Evolutionary conservation across 2,113 vertebrate species (phyloP).

Genomic region (Callopanchax toddi): DNA sequence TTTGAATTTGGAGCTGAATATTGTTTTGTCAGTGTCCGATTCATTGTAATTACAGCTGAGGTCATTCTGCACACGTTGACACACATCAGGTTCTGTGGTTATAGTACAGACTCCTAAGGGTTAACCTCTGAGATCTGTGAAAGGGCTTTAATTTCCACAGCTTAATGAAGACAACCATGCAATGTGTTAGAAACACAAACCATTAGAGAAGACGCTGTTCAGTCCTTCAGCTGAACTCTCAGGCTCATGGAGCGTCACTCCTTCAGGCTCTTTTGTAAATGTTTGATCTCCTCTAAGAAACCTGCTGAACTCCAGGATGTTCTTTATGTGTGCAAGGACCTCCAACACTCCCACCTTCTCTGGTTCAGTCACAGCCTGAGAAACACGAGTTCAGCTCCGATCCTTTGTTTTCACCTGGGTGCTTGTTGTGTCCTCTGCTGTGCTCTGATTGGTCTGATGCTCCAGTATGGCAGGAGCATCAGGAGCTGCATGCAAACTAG

Average conservation of each 20-base stretch:
- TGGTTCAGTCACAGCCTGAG: constrained; percentile 37
- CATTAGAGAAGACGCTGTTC: constrained; percentile 50
- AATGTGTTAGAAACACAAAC: constrained; percentile 19
- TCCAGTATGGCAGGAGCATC: constrained; percentile 67
- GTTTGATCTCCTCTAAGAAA: constrained; percentile 37
- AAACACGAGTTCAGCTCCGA: constrained; percentile 28
- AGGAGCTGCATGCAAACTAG: constrained; percentile 75
- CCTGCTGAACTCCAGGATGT: constrained; percentile 29
- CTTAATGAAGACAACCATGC: constrained; percentile 16
- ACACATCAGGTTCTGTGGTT: no score
- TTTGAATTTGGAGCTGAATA: no score
- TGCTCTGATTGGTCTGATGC: constrained; percentile 63
- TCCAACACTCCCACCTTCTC: constrained; percentile 39
- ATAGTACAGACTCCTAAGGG: no score
- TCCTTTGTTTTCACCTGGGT: constrained; percentile 33
- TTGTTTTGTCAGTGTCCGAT: no score
- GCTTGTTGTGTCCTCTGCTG: constrained; percentile 56
- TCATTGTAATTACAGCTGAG: no score
- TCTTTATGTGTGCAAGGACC: constrained; percentile 19
- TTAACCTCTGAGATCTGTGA: constrained; percentile 45
- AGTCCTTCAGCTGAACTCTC: constrained; percentile 36
- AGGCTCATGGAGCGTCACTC: constrained; percentile 40
- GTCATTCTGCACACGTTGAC: no score
- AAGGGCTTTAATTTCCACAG: constrained; percentile 78
- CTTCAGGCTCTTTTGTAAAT: constrained; percentile 49